Conservation (phyloP, 2,888 invertebrate genomes). For the Andrena minutula region DNA sequence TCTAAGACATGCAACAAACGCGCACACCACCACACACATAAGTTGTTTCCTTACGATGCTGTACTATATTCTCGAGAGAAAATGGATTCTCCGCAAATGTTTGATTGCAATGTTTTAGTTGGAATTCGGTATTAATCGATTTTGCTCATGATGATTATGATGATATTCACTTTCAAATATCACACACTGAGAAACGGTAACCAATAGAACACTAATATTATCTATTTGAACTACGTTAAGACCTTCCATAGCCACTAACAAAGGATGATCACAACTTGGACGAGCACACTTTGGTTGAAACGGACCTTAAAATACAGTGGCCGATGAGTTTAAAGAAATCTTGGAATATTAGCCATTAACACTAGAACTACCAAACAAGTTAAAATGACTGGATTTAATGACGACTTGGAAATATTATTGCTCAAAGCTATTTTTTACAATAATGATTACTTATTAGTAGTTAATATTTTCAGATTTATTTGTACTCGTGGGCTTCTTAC, state of each 20-base stretch:
- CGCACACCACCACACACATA: constrained; percentile 77
- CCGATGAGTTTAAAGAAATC: not conserved
- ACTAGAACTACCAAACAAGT: not conserved
- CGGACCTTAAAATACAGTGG: not conserved
- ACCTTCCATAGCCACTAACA: constrained; percentile 54
- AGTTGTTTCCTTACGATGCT: constrained; percentile 56
- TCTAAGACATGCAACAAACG: constrained; percentile 88
- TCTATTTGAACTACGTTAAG: constrained; percentile 37
- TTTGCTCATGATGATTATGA: constrained; percentile 49
- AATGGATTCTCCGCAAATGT: constrained; percentile 33
- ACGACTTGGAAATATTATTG: not conserved
- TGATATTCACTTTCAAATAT: constrained; percentile 32
- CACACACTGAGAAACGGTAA: constrained; percentile 17
- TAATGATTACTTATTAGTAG: not conserved
- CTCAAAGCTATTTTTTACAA: not conserved
- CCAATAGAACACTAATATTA: constrained; percentile 34
- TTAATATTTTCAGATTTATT: not conserved
- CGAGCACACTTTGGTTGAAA: not conserved
- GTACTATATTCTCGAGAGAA: constrained; percentile 39
- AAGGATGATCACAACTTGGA: not conserved
- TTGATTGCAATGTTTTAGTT: constrained; percentile 16
- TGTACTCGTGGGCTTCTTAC: not conserved
- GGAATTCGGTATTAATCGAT: constrained; percentile 34
- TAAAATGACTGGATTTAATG: too few species aligned
- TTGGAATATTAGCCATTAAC: not conserved